phyloP scores from a whole-genome alignment of 2,888 invertebrate genomes.

The Homarus gammarus region DNA sequence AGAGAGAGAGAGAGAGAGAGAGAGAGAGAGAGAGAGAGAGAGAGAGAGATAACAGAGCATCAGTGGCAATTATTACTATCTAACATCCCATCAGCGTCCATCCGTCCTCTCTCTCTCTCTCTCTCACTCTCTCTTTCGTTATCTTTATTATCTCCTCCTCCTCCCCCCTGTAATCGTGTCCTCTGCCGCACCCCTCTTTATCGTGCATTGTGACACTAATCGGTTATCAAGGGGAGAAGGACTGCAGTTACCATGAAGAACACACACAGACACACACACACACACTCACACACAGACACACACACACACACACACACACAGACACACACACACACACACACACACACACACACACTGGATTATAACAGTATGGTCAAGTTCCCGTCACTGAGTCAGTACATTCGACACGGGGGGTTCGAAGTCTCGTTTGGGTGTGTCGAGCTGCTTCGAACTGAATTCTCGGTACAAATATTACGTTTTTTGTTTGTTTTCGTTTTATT shows the following conservation, averaged over 20 bases:
- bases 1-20: not conserved
- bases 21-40: not conserved
- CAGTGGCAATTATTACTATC: not conserved
- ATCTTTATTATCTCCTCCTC: not conserved
- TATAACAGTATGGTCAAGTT: not conserved
- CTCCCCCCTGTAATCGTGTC: not conserved
- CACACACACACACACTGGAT: not conserved
- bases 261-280: too few relatives aligned
- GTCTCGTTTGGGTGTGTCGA: too few relatives aligned
- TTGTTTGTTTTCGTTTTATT: too few relatives aligned
- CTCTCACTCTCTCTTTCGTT: not conserved
- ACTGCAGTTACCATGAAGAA: not conserved
- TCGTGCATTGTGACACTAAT: not conserved
- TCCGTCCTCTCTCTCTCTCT: not conserved
- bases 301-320: too few relatives aligned
- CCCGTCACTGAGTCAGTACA: not conserved
- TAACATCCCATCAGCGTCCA: not conserved
- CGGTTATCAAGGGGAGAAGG: not conserved
- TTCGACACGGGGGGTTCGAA: too few relatives aligned
- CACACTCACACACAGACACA: too few relatives aligned
- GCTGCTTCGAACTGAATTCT: too few relatives aligned
- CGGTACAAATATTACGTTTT: too few relatives aligned
- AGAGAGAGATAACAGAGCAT: not conserved
- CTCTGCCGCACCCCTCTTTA: not conserved
- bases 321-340: too few relatives aligned